These are phyloP conservation scores for Parauchenoglanis ngamensis DNA, from an alignment of 2,797 vertebrate species.

Conservation along the genomic window DNA sequence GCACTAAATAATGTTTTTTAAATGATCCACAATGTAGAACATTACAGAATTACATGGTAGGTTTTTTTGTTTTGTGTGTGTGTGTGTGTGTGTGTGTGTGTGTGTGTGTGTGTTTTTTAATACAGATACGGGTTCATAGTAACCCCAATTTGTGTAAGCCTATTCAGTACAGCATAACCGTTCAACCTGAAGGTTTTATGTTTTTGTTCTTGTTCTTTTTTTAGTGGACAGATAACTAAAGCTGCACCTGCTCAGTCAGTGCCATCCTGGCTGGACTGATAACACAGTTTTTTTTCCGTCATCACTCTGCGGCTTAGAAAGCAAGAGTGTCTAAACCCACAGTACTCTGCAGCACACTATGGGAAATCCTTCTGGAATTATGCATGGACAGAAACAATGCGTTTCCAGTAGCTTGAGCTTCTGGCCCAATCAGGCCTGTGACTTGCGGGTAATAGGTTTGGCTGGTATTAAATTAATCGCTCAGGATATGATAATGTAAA, in stretches of 20 bases:
- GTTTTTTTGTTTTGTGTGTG: too few species aligned
- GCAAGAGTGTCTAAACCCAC: background rate
- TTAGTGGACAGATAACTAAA: constrained; percentile 32
- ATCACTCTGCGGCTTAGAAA: constrained; percentile 1
- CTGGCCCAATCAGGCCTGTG: constrained; percentile 7
- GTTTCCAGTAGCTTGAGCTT: constrained; percentile 9
- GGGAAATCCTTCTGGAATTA: constrained; percentile 18
- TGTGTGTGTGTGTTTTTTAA: background rate
- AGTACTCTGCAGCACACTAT: constrained; percentile 4
- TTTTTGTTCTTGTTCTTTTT: constrained; percentile 12
- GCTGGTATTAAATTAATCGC: background rate
- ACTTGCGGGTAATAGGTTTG: constrained; percentile 23
- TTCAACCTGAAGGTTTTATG: background rate
- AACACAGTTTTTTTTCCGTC: constrained; percentile 19
- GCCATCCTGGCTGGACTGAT: constrained; percentile 21
- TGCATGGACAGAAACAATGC: constrained; percentile 32
- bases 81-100: too few species aligned
- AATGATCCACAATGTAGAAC: background rate
- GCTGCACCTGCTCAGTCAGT: constrained; percentile 23
- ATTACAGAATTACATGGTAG: background rate
- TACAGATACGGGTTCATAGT: background rate
- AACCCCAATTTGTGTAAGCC: background rate
- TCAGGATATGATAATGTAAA: background rate
- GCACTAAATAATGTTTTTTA: background rate
- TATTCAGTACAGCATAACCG: background rate